phyloP scores from a whole-genome alignment of 2,113 vertebrate species.

The Mionectes macconnelli region DNA sequence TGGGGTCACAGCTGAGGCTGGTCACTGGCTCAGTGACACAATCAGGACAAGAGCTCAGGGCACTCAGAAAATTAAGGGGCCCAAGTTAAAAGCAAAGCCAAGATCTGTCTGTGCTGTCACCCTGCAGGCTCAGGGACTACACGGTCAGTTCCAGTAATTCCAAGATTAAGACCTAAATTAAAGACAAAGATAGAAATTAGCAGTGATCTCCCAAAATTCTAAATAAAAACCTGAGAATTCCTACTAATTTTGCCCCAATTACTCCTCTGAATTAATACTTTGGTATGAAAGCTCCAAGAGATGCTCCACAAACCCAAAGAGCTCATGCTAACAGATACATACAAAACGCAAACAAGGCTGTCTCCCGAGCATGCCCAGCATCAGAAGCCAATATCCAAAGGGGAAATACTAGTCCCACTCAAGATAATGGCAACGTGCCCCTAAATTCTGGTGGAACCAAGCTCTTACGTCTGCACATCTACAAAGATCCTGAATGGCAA shows the following conservation, averaged over 20 bases:
- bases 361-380: neutral
- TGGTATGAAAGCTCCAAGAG: neutral
- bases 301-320: neutral
- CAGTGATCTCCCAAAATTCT: neutral
- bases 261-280: neutral
- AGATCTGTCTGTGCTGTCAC: neutral
- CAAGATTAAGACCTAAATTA: neutral
- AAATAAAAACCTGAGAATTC: neutral
- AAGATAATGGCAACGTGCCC: neutral
- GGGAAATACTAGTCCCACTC: neutral
- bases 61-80: rapidly evolving
- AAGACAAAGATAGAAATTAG: neutral
- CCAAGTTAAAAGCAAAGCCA: neutral
- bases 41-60: neutral
- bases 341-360: neutral
- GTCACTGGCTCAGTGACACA: rapidly evolving
- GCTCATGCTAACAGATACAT: neutral
- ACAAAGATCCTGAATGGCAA: neutral
- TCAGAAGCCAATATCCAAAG: neutral
- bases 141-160: neutral
- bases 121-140: neutral
- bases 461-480: neutral
- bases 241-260: neutral
- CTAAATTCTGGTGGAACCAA: neutral
- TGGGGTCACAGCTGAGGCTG: rapidly evolving